Evolutionary conservation across 2,888 invertebrate species (phyloP).

Genomic region (Ischnura elegans): DNA sequence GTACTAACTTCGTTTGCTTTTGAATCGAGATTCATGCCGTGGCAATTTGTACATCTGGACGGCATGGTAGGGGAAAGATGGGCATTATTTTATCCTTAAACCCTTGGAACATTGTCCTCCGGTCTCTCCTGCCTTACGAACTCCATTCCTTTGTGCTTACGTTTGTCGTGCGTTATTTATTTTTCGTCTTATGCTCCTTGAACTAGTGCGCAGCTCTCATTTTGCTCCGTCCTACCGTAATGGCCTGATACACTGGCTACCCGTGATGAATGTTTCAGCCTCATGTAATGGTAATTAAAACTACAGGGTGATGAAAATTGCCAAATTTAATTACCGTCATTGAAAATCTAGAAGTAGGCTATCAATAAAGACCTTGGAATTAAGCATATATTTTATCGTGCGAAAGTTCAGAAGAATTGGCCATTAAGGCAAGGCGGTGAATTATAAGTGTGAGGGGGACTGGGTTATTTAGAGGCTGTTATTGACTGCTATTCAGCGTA

Average conservation of each 20-base stretch:
- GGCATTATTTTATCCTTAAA: constrained; percentile 33
- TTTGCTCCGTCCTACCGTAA: not conserved
- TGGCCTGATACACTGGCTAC: constrained; percentile 23
- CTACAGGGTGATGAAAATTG: not conserved
- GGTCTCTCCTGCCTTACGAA: not conserved
- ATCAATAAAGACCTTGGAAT: not conserved
- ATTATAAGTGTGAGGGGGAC: not conserved
- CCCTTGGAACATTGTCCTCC: constrained; percentile 2
- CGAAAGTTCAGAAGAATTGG: not conserved
- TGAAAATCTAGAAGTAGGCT: constrained; percentile 5
- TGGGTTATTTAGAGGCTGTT: not conserved
- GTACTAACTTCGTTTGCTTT: constrained; percentile 66
- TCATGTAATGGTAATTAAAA: constrained; percentile 30
- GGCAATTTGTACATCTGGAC: constrained; percentile 66
- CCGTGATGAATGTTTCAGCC: constrained; percentile 42
- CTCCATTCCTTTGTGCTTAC: constrained; percentile 12
- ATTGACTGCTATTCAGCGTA: not conserved
- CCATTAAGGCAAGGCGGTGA: not conserved
- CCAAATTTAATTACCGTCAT: constrained; percentile 21
- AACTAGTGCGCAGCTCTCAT: constrained; percentile 9
- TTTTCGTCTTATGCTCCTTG: not conserved
- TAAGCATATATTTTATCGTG: not conserved
- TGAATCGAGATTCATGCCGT: constrained; percentile 64
- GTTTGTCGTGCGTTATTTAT: constrained; percentile 46
- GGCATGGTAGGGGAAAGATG: not conserved